A percentile compares a stretch with the other conserved stretches of the same genome.
These are phyloP conservation scores for Erpobdella octoculata DNA, from an alignment of 2,888 invertebrate species.

Conservation along the genomic window DNA sequence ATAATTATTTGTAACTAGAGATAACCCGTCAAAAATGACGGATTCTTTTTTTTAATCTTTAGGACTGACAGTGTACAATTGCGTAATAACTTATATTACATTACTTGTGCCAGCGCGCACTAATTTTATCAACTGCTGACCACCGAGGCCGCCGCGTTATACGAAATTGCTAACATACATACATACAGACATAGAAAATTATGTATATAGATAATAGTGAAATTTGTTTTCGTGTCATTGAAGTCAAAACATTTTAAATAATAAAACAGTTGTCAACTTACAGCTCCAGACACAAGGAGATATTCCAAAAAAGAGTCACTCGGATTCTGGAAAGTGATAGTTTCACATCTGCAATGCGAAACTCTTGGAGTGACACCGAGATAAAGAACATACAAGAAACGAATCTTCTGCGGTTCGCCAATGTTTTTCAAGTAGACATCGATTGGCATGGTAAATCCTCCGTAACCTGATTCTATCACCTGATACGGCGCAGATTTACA, in stretches of 20 bases:
- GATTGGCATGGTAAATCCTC: conserved; percentile 72
- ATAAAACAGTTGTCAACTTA: not conserved
- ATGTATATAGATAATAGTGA: too few relatives aligned
- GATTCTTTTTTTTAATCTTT: too few relatives aligned
- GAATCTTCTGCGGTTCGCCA: not conserved
- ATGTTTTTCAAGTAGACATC: conserved; percentile 16
- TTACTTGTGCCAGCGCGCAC: too few relatives aligned
- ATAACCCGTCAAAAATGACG: too few relatives aligned
- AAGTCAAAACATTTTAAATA: not conserved
- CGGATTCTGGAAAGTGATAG: conserved; percentile 17
- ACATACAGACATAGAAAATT: too few relatives aligned
- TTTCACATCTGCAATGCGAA: conserved; percentile 16
- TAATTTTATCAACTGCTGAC: too few relatives aligned
- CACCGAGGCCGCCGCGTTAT: too few relatives aligned
- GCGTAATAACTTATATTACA: too few relatives aligned
- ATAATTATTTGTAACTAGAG: too few relatives aligned
- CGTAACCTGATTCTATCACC: conserved; percentile 86
- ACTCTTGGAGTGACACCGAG: conserved; percentile 19
- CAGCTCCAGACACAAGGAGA: conserved; percentile 6
- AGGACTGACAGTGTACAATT: too few relatives aligned
- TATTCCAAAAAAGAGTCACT: not conserved
- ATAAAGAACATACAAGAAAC: conserved; percentile 16
- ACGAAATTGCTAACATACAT: too few relatives aligned
- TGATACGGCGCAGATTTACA: conserved; percentile 67
- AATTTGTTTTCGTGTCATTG: too few relatives aligned